Percentiles rank a stretch among this genome's conserved stretches.
Conservation (phyloP, 2,113 vertebrate genomes). For the Vanacampus margaritifer region DNA sequence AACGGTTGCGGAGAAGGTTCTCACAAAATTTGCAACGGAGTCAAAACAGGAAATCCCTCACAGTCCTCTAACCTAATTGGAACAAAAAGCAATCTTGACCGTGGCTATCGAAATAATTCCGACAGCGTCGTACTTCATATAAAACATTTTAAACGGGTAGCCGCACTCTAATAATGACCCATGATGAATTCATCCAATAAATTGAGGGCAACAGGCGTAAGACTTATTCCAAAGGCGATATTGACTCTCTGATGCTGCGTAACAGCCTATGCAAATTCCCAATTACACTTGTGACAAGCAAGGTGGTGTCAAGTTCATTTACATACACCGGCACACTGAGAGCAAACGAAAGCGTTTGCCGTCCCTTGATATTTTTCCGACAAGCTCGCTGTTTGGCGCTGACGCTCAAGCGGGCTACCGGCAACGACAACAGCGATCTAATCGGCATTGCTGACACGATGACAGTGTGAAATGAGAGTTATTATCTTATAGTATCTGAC, state of each 20-base stretch:
- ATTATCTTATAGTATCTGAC: conserved; percentile 1
- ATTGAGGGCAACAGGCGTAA: conserved; percentile 7
- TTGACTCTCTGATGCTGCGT: conserved; percentile 12
- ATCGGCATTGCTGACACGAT: conserved; percentile 29
- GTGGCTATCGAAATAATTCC: not conserved
- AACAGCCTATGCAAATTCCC: conserved; percentile 13
- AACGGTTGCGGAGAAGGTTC: no score
- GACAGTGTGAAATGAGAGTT: conserved; percentile 26
- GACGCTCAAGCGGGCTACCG: conserved; percentile 18
- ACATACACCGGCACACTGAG: conserved; percentile 20
- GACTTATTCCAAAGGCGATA: conserved; percentile 6
- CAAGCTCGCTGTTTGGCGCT: conserved; percentile 22
- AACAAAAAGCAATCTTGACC: not conserved
- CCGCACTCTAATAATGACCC: not conserved
- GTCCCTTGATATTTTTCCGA: conserved; percentile 34
- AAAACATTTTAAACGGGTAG: not conserved
- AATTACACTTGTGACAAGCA: conserved; percentile 6
- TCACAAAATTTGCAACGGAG: conserved; percentile 18
- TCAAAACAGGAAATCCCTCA: conserved; percentile 16
- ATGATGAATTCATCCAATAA: conserved; percentile 8
- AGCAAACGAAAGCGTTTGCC: conserved; percentile 21
- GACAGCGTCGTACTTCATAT: not conserved
- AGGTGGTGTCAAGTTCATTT: conserved; percentile 13
- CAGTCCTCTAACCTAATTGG: not conserved
- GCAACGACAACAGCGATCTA: conserved; percentile 24